Evolutionary conservation across 2,113 vertebrate species (phyloP).

Genomic region (Eulacestoma nigropectus): DNA sequence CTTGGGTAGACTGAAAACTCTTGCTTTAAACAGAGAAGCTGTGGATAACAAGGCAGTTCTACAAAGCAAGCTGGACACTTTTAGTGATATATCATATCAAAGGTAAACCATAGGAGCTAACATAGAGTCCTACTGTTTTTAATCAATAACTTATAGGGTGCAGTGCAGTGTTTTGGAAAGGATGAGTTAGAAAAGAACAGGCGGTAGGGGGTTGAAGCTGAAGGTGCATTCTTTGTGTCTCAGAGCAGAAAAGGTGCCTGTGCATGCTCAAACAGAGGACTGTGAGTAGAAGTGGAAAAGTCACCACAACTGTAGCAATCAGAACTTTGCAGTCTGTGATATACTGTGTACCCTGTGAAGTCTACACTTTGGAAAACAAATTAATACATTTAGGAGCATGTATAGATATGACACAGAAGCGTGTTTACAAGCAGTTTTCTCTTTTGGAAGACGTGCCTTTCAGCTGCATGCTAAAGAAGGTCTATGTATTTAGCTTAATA

Average conservation of each 20-base stretch:
- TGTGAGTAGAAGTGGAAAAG: neutral
- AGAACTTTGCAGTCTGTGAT: neutral
- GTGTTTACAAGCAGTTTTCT: neutral
- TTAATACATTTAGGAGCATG: fast-evolving
- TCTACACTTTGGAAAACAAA: neutral
- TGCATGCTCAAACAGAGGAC: neutral
- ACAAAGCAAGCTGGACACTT: neutral
- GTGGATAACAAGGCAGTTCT: neutral
- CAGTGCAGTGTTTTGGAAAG: neutral
- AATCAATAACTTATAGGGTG: neutral
- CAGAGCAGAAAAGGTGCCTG: neutral
- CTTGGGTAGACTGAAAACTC: neutral
- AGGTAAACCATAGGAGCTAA: neutral
- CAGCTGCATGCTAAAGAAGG: neutral
- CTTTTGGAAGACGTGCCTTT: neutral
- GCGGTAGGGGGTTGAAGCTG: neutral
- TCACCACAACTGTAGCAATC: neutral
- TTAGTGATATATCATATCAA: neutral
- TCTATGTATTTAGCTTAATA: neutral
- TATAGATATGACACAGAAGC: neutral
- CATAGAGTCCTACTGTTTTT: neutral
- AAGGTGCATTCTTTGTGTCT: neutral
- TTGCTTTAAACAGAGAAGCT: neutral
- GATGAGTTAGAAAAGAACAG: neutral
- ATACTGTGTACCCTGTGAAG: neutral